phyloP scores from a whole-genome alignment of 2,888 invertebrate genomes.

The Rapana venosa region DNA sequence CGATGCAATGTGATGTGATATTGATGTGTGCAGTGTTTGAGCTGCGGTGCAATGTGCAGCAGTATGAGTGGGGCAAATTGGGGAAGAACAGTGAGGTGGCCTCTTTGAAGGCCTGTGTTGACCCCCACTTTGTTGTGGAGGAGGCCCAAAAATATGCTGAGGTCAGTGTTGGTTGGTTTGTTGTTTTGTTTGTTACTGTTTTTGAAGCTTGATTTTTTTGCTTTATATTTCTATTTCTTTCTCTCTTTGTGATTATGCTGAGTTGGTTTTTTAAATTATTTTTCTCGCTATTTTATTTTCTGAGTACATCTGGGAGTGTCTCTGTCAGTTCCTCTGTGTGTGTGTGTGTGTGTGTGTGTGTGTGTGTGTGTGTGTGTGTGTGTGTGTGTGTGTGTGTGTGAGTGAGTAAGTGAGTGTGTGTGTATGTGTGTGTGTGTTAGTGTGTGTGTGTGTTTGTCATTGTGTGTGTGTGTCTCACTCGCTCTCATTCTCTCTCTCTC shows the following conservation, averaged over 20 bases:
- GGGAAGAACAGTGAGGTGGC: slow-evolving; percentile 90
- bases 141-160: slow-evolving; percentile 89
- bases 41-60: slow-evolving; percentile 84
- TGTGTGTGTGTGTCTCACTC: too few species aligned
- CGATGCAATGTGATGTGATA: too few species aligned
- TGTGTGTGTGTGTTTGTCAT: too few species aligned
- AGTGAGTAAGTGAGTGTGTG: too few species aligned
- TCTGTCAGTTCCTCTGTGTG: too few species aligned
- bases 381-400: too few species aligned
- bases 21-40: slow-evolving; percentile 66
- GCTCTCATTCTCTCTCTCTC: background rate
- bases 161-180: slow-evolving; percentile 63
- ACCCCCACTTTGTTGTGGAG: slow-evolving; percentile 82
- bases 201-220: background rate
- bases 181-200: background rate
- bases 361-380: too few species aligned
- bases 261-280: too few species aligned
- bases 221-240: background rate
- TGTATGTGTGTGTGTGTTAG: too few species aligned
- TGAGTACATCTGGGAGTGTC: too few species aligned
- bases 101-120: slow-evolving; percentile 83
- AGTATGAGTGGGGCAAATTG: slow-evolving; percentile 95
- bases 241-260: background rate
- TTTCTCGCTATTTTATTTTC: too few species aligned
- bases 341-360: too few species aligned